Base-by-base conservation (phyloP, 2,797 vertebrate genomes). In the Crenichthys baileyi region DNA sequence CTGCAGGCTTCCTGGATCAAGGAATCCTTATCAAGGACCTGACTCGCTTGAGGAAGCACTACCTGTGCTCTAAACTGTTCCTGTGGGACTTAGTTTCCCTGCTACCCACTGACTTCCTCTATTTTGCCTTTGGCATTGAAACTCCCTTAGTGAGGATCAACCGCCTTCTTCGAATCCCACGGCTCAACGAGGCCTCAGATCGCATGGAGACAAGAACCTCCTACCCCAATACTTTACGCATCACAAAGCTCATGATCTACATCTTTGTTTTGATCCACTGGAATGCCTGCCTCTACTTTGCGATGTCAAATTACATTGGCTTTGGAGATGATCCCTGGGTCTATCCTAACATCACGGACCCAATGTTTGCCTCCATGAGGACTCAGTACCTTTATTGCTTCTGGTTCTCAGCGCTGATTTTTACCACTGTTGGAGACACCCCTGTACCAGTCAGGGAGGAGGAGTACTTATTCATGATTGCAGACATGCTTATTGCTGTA, bases 201-300 rank as follows among this genome's bases (percentile, higher is more conserved):
- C 96, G 95, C 7, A 95, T 95, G 12, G 98, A 99, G 94, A 99
- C 96, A 0, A 97, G 95, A 61, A 97, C 97, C 0, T 96, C 95
- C 0, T 95, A 96, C 84, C 98, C 98, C 9, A 97, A 97, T 0
- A 92, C 91, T n/a, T 97, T 99, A 87, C 97, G 98, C 29, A 90
- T 97, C 53, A 76, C 95, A 94, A 97, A 97, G 82, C 96, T 99
- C 76, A 96, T 97, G 96, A 94, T 97, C 74, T 97, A 97, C 88
- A 95, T 97, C 86, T 96, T 98, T 3, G 93, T 97, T 18, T 81
- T 97, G 88, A 98, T 97, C 89, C 98, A 99, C 82, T 97, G 97
- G 97, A 96, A 98, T 3, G 94, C 94, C 81, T 99, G 98, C 82
- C 81, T 97, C n/a, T 99, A 99, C 93, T 99, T 98, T 1, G 95